These are phyloP conservation scores for Zingel zingel DNA, from an alignment of 2,113 vertebrate species.

Conservation along the genomic window DNA sequence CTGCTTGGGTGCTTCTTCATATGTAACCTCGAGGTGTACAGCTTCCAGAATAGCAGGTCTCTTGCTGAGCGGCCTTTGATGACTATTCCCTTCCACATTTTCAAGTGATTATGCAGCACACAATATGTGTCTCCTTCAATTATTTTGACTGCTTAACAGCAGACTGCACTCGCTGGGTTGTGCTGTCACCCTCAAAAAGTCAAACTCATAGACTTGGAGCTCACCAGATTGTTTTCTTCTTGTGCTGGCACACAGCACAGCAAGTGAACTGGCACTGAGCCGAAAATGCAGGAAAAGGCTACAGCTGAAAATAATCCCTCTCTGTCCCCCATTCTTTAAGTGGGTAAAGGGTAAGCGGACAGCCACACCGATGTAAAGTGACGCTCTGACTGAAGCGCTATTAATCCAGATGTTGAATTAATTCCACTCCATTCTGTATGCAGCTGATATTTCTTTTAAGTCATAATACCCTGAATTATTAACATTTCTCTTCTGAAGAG, in stretches of 20 bases:
- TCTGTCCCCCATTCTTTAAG: slow-evolving; percentile 18
- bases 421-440: slow-evolving; percentile 62
- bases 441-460: slow-evolving; percentile 80
- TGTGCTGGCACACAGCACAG: slow-evolving; percentile 24
- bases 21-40: slow-evolving; percentile 13
- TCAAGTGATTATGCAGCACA: slow-evolving; percentile 52
- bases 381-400: slow-evolving; percentile 65
- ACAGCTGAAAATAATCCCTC: slow-evolving; percentile 39
- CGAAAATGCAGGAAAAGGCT: slow-evolving; percentile 21
- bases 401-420: slow-evolving; percentile 84
- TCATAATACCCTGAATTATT: slow-evolving; percentile 88
- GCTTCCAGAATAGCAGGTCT: background rate
- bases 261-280: slow-evolving; percentile 48
- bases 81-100: slow-evolving; percentile 31
- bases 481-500: slow-evolving; percentile 76
- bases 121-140: slow-evolving; percentile 67
- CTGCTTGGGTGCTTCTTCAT: slow-evolving; percentile 12
- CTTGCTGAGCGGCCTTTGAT: slow-evolving; percentile 24
- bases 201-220: slow-evolving; percentile 24
- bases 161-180: slow-evolving; percentile 28
- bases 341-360: slow-evolving; percentile 50
- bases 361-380: slow-evolving; percentile 58
- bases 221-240: slow-evolving; percentile 53
- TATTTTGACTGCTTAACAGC: slow-evolving; percentile 64
- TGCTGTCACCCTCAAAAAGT: slow-evolving; percentile 53